These are phyloP conservation scores for Haliclona indistincta DNA, from an alignment of 37 sponge, comb jelly and placozoan genomes.

Conservation along the genomic window DNA sequence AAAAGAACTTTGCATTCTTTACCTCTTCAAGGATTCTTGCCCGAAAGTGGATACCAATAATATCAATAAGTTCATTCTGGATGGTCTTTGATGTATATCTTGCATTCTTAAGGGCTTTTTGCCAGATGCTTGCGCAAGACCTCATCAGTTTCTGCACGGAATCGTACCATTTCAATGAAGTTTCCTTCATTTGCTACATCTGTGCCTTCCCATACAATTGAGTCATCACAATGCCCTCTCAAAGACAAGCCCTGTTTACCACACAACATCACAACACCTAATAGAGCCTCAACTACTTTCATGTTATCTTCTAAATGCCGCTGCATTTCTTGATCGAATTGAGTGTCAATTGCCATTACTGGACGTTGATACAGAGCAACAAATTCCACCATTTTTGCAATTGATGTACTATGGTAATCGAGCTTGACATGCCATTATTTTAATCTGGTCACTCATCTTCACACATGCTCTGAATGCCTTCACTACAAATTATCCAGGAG, in stretches of 20 bases:
- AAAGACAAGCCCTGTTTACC: constrained; percentile 53
- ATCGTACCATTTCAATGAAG: constrained; percentile 33
- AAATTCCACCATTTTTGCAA: constrained; percentile 41
- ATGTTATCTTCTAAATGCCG: constrained; percentile 26
- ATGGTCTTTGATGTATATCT: constrained; percentile 38
- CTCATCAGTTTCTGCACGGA: constrained; percentile 43
- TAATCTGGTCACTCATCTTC: constrained; percentile 1
- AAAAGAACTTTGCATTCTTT: constrained; percentile 45
- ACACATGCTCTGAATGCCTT: constrained; percentile 43
- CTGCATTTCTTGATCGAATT: constrained; percentile 22
- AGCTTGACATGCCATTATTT: constrained; percentile 12
- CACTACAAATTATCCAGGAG: constrained; percentile 41
- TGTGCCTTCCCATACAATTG: constrained; percentile 26
- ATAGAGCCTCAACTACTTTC: constrained; percentile 34
- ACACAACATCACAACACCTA: constrained; percentile 51
- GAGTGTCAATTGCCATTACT: constrained; percentile 20
- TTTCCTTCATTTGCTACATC: constrained; percentile 24
- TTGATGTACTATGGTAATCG: constrained; percentile 31
- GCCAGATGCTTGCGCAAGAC: constrained; percentile 14
- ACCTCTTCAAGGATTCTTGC: constrained; percentile 44
- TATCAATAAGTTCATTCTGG: constrained; percentile 36
- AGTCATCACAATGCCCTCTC: constrained; percentile 56
- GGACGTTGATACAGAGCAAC: constrained; percentile 14
- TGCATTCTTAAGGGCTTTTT: constrained; percentile 17
- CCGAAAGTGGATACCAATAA: constrained; percentile 19